Evolutionary conservation across 2,888 invertebrate species (phyloP), one percentile per base, ranked within the genome.

Genomic region (Drosophila neotestacea): DNA sequence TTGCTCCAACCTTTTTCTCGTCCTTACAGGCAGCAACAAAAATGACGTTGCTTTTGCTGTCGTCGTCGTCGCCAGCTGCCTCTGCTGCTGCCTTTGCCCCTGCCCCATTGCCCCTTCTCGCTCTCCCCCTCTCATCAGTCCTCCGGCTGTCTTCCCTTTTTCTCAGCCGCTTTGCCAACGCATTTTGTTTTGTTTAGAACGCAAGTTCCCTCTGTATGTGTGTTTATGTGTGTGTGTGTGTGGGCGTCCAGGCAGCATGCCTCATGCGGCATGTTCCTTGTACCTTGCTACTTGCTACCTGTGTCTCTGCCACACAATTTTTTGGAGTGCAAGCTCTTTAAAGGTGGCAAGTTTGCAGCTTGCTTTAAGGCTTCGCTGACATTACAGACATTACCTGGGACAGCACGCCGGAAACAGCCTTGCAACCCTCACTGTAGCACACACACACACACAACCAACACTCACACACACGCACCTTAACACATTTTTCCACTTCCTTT

Each of bases 401-500:
- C 83, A 85, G 83, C 88, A 79, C 72, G 83, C 79, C 88, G 83
- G 88, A 83, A 87, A 73, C 72, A 64, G 68, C 36, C 60, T 47
- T 67, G 64, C 68, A 67, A 76, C 66, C 63, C 64, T 52, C 22
- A 22, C 55, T 44, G 59, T 52, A 46, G 11, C 60, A 51, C 61
- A 51, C 56, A 61, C 59, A 44, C 27, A 11, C 38, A 54, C 42
- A 60, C 22, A 60, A 44, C 36, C 66, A 58, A 36, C 38, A 62
- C 39, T 48, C 47, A 65, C 27, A 44, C 73, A 62, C 73, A 81
- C 80, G 81, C 88, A 85, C 85, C 89, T 85, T 81, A 84, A 85
- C 87, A 85, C 89, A 88, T 85, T 86, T 88, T 86, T 79, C 79
- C 81, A 83, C 89, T 86, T 84, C 81, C 79, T 85, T 88, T 86